phyloP scores from a whole-genome alignment of 2,113 vertebrate genomes.

The Deroptyus accipitrinus region DNA sequence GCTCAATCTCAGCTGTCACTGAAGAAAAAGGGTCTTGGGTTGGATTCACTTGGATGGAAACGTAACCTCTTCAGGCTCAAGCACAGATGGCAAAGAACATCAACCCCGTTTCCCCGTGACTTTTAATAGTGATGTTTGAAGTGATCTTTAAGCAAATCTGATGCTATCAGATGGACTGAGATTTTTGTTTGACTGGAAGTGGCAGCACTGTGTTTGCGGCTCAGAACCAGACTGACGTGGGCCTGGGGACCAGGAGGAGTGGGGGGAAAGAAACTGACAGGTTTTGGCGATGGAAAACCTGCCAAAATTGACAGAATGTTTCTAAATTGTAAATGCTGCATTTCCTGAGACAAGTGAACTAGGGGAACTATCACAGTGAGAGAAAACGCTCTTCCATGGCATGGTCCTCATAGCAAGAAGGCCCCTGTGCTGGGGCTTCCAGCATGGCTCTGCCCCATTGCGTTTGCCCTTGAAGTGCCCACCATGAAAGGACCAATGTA shows the following conservation, averaged over 20 bases:
- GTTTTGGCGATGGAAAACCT: background rate
- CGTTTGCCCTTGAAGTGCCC: background rate
- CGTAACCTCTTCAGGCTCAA: background rate
- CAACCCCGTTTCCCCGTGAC: background rate
- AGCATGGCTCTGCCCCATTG: background rate
- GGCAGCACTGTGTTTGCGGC: background rate
- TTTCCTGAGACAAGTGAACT: background rate
- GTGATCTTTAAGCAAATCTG: background rate
- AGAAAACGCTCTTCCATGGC: background rate
- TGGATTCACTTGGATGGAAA: background rate
- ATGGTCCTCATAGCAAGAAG: background rate
- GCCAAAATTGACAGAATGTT: background rate
- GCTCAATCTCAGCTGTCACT: background rate
- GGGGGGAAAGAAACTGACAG: background rate
- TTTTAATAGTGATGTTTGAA: background rate
- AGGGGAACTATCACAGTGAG: background rate
- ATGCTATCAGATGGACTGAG: background rate
- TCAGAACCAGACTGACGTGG: background rate
- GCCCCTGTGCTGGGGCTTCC: background rate
- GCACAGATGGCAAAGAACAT: background rate
- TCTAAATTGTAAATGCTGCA: background rate
- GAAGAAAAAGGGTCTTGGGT: background rate
- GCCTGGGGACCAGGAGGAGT: background rate
- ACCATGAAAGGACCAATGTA: background rate
- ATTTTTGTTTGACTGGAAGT: background rate